Base-by-base conservation (phyloP, 2,113 vertebrate genomes). In the Puffinus mauretanicus region DNA sequence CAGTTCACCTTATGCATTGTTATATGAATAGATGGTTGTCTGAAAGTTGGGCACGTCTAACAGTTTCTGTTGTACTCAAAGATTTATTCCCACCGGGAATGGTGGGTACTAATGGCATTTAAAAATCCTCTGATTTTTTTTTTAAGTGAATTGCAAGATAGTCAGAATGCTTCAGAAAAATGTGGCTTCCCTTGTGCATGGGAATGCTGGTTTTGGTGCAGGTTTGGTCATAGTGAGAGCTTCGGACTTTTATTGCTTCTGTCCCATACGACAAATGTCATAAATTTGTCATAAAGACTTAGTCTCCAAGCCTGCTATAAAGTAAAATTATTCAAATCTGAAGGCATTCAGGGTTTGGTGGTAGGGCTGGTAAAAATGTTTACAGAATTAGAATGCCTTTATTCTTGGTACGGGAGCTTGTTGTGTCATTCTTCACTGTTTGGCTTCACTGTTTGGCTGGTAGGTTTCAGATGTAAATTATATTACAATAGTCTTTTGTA, bases 381-480 rank as follows among this genome's bases (percentile, higher is more conserved):
- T 60, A 26, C 44, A 26, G 78, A 82, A 66, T 85, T 89, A 93
- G 70, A 57, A 85, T 93, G 60, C 32, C 60, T 96, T 96, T 91
- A 72, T 80, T 54, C 27, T 61, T 94, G 52, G 13, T 55, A 40
- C 1, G 0, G 9, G 67, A 79, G 34, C 4, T 2, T 65, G 30
- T 87, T 90, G 21, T 80, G 57, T 79, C 42, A 40, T 57, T 91
- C 32, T 40, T 40, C 40, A 40, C 40, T 40, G 40, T 40, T 40
- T 91, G 81, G 21, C 44, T 73, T 94, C 66, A 10, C 20, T 85
- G 69, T 92, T 88, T 90, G 44, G 26, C 83, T 87, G 61, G 30
- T 85, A 82, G 46, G 42, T 90, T 95, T 93, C 86, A 87, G 29
- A 44, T 95, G 80, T 73, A 87, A 91, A 82, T 85, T 65, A 22